Evolutionary conservation across 92 coral and sea anemone species (phyloP).

Genomic region (Siderastrea siderea): DNA sequence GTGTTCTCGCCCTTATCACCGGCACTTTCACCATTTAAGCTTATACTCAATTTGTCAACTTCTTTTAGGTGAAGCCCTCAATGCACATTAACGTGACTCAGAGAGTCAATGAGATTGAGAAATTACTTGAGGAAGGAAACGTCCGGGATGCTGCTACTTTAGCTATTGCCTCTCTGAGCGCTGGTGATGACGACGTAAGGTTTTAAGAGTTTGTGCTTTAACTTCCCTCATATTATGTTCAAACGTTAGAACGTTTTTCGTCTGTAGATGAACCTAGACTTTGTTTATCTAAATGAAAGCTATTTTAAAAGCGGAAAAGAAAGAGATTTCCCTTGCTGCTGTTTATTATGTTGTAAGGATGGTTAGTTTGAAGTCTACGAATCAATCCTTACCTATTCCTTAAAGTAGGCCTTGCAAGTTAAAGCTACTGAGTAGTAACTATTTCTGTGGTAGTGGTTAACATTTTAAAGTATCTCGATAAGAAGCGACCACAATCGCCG

Average conservation of each 20-base stretch:
- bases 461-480: too few relatives aligned
- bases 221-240: not conserved
- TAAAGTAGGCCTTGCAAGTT: too few relatives aligned
- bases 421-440: too few relatives aligned
- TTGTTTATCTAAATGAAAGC: too few relatives aligned
- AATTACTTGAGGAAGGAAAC: not conserved
- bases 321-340: too few relatives aligned
- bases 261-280: not conserved
- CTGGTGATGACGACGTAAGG: not conserved
- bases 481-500: too few relatives aligned
- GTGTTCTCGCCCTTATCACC: too few relatives aligned
- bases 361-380: too few relatives aligned
- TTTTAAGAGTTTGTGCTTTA: not conserved
- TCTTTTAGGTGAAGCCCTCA: constrained; percentile 3
- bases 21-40: not conserved
- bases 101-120: not conserved
- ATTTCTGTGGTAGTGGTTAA: too few relatives aligned
- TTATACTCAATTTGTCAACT: not conserved
- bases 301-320: too few relatives aligned
- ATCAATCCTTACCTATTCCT: too few relatives aligned
- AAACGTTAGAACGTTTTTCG: not conserved
- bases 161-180: constrained; percentile 1
- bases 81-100: not conserved
- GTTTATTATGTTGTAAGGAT: too few relatives aligned
- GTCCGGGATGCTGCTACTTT: not conserved